These are phyloP conservation scores for Plectus sambesii DNA, from an alignment of 1,140 invertebrate genomes.

Conservation along the genomic window DNA sequence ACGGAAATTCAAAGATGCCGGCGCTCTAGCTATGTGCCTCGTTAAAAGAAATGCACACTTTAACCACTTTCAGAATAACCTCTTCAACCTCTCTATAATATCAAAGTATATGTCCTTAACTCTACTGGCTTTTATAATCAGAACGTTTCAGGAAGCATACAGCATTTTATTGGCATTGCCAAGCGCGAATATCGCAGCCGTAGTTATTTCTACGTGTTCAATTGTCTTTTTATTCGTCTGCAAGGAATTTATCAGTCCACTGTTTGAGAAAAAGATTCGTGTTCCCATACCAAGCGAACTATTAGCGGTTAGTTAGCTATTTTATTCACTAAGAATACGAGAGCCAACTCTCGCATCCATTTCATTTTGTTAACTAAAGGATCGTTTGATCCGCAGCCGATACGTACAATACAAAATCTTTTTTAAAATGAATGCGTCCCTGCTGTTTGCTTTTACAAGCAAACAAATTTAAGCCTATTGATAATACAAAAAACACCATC, in stretches of 20 bases:
- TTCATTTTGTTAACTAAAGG: no score
- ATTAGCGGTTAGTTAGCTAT: conserved; percentile 14
- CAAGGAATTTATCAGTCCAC: conserved; percentile 35
- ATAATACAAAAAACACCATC: no score
- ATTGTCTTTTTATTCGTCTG: conserved; percentile 34
- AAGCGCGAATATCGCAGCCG: conserved; percentile 20
- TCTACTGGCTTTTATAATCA: no score
- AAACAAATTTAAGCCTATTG: no score
- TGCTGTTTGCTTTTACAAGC: no score
- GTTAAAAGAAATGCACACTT: not conserved
- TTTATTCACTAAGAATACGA: no score
- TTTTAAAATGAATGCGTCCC: no score
- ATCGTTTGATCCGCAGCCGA: not conserved
- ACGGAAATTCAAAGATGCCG: no score
- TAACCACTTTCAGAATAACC: not conserved
- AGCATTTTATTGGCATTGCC: conserved; percentile 9
- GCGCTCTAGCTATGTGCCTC: no score
- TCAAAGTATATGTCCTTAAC: no score
- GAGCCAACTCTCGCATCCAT: no score
- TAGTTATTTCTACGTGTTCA: conserved; percentile 23
- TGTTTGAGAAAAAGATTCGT: conserved; percentile 37
- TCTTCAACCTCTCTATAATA: no score
- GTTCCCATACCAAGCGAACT: conserved; percentile 39
- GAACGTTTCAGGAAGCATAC: conserved; percentile 16
- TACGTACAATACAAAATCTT: conserved; percentile 9